Evolutionary conservation across 2,888 invertebrate species (phyloP), one percentile per base, ranked within the genome.

Genomic region (Calameuta pallipes): DNA sequence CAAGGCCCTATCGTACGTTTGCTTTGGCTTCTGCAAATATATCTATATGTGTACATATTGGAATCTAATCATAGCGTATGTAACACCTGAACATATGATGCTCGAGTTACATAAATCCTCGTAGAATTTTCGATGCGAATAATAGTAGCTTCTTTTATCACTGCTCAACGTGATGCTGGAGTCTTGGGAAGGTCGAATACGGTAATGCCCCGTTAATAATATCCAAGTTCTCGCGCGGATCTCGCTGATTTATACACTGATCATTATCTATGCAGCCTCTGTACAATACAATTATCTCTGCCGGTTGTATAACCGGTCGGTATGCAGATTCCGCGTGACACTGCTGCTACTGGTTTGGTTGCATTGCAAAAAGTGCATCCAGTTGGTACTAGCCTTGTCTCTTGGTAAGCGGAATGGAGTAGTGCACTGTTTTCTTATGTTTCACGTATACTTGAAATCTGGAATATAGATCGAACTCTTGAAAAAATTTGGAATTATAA

Each of bases 271-370:
- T 83, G 80, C 30, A 82, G 82, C 81, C 82, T 78, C 80, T 80
- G 82, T 83, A 85, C 84, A 82, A 84, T 85, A 83, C 83, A 82
- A 87, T 87, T 87, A 87, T 87, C 85, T 81, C 80, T 83, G 80
- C 79, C 79, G 81, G 78, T 82, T 81, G 83, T 82, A 87, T 82
- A 80, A 83, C 81, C 75, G 80, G 80, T 81, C 79, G 77, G 76
- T 75, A 75, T 78, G 80, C 78, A 83, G 56, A 56, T 56, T 56
- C 9, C 9, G 56, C 56, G 56, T 23, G 56, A 56, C 56, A 56
- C 56, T 56, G 56, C 56, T 56, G 56, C 23, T 56, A 56, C 56
- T 56, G 56, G 56, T 56, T 56, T 56, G 23, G 23, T 56, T 56
- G 56, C 23, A 56, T 56, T 56, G 56, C 9, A 56, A 56, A 56